These are phyloP conservation scores for Antedon mediterranea DNA, from an alignment of 53 echinoderm and acorn worm species.

Conservation along the genomic window DNA sequence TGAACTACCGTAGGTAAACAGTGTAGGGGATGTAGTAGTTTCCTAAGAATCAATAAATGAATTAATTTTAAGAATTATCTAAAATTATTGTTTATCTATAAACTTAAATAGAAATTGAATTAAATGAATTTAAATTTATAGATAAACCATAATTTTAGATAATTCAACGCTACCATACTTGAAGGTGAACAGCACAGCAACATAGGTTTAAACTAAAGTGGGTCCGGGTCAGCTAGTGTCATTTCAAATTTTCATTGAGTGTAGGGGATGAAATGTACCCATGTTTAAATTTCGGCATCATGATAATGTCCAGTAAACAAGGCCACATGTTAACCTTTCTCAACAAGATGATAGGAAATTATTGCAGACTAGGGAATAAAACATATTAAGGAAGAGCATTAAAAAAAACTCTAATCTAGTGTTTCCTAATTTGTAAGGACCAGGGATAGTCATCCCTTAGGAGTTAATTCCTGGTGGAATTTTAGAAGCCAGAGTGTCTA, in stretches of 20 bases:
- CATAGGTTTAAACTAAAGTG: too few relatives aligned
- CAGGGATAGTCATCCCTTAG: not conserved
- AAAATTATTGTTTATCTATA: too few relatives aligned
- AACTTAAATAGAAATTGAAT: too few relatives aligned
- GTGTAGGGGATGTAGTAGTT: too few relatives aligned
- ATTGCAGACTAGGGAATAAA: not conserved
- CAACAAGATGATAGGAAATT: not conserved
- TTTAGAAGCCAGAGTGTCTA: not conserved
- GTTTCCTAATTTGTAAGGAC: not conserved
- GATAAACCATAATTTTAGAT: too few relatives aligned
- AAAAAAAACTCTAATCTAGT: not conserved
- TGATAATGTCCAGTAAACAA: not conserved
- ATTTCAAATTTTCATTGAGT: not conserved
- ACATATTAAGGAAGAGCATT: not conserved
- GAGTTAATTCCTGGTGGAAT: not conserved
- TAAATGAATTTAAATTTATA: too few relatives aligned
- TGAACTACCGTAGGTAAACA: too few relatives aligned
- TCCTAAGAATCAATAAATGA: too few relatives aligned
- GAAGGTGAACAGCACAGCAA: too few relatives aligned
- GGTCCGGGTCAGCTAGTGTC: not conserved
- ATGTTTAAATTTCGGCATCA: not conserved
- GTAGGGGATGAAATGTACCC: not conserved
- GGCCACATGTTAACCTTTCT: not conserved
- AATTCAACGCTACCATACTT: too few relatives aligned
- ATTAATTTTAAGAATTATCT: too few relatives aligned